Evolutionary conservation across 2,113 vertebrate genomes (phyloP).

Genomic region (Chloroceryle aenea): DNA sequence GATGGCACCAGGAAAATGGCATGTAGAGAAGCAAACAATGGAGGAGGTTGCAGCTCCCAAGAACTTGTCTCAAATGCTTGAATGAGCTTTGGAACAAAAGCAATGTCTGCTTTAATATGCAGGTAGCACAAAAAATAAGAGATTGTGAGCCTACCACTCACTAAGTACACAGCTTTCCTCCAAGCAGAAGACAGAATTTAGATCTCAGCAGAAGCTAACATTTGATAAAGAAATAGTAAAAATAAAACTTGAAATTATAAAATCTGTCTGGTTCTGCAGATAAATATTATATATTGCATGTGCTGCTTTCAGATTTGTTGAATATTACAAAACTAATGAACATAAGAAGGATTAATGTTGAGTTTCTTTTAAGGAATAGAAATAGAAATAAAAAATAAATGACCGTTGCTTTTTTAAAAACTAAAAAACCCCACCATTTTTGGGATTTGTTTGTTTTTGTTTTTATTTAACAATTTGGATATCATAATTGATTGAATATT

Average conservation of each 20-base stretch:
- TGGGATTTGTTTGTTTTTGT: background rate
- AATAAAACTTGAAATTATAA: background rate
- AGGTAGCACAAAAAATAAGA: background rate
- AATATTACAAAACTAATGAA: background rate
- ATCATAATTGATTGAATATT: background rate
- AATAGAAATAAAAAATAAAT: background rate
- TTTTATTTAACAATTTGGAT: background rate
- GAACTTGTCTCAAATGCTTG: background rate
- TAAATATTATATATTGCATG: background rate
- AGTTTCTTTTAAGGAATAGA: background rate
- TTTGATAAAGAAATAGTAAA: background rate
- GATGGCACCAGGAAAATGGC: background rate
- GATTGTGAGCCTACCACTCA: background rate
- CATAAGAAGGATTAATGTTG: background rate
- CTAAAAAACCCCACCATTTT: accelerated
- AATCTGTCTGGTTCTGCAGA: background rate
- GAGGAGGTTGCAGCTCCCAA: background rate
- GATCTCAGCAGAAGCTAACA: background rate
- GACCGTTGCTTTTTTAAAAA: background rate
- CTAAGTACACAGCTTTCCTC: background rate
- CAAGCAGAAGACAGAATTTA: background rate
- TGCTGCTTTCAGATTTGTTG: background rate
- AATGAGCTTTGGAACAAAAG: background rate
- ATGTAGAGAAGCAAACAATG: background rate
- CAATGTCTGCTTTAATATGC: background rate